Base-by-base conservation (phyloP, 2,888 invertebrate species). In the Tiphia femorata region DNA sequence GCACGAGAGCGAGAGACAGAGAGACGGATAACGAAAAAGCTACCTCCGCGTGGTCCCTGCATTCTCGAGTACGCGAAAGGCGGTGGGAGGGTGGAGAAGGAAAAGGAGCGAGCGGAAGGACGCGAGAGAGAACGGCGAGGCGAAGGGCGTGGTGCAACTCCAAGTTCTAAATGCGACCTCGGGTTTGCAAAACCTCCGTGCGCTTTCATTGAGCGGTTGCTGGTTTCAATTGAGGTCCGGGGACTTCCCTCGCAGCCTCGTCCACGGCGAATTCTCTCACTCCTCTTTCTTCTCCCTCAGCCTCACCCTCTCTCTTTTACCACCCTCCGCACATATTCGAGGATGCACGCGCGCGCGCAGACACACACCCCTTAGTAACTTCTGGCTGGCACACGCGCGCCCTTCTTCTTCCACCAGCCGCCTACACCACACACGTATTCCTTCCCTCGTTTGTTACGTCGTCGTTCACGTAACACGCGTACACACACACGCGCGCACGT, bases 171-270 rank as follows among this genome's bases (percentile, higher is more conserved):
- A 70, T 70, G 52, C 59, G 54, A 64, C 66, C 67, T 54, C n/a
- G n/a, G 63, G 64, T 72, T 74, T 70, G 66, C 64, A 72, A 72
- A 73, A 74, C 63, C 64, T 64, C 62, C 57, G 55, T 55, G 61
- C 51, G 62, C 58, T 75, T 71, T 72, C 63, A 68, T 67, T 61
- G 62, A 60, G 47, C 49, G 64, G 41, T 60, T 51, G 43, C 35
- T 52, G 58, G 40, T 65, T 61, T 60, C 67, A 64, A 68, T 65
- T 42, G 62, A 62, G 56, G 44, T 55, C 56, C 42, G 51, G 40
- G 49, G 29, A n/a, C n/a, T 53, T 41, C 46, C 38, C 46, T 37
- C n/a, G n/a, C n/a, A 42, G 44, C 46, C 49, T 55, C 44, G 38
- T 52, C 43, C 35, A 17, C 41, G 20, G 37, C 33, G 33, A 8